Percentiles rank a stretch among this genome's conserved stretches.
phyloP scores from a whole-genome alignment of 1,140 invertebrate genomes.

The Bombus picipes region DNA sequence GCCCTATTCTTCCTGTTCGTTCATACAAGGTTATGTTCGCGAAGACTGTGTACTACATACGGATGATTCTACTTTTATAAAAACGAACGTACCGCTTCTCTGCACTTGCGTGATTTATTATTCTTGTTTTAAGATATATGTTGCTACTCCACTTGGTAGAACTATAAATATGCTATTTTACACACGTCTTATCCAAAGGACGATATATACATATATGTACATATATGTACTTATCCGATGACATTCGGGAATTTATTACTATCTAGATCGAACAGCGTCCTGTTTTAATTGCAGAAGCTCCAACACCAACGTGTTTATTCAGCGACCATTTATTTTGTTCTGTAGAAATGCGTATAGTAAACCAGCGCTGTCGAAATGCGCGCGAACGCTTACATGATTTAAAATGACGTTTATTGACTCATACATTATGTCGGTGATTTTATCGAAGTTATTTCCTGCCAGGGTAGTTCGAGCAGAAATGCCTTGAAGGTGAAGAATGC shows the following conservation, averaged over 20 bases:
- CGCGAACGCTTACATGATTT: not conserved
- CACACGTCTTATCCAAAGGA: not conserved
- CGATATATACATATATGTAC: not conserved
- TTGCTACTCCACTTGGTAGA: not conserved
- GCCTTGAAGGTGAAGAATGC: not conserved
- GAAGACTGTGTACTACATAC: too few relatives aligned
- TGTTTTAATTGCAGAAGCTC: not conserved
- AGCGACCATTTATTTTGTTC: not conserved
- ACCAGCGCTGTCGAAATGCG: not conserved
- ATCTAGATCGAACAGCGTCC: not conserved
- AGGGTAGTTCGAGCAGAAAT: not conserved
- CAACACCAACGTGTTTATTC: slow-evolving; percentile 1
- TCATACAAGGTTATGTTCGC: too few relatives aligned
- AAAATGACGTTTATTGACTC: slow-evolving; percentile 1
- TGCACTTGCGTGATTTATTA: not conserved
- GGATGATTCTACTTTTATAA: not conserved
- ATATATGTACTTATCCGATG: not conserved
- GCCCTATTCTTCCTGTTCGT: not conserved
- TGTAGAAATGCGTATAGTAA: not conserved
- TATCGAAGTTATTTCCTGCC: not conserved
- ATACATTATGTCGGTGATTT: not conserved
- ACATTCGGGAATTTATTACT: not conserved
- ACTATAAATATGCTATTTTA: slow-evolving; percentile 9
- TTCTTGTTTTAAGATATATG: not conserved
- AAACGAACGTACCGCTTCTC: not conserved